phyloP scores from a whole-genome alignment of 2,888 invertebrate genomes.

The Julus scandinavius region DNA sequence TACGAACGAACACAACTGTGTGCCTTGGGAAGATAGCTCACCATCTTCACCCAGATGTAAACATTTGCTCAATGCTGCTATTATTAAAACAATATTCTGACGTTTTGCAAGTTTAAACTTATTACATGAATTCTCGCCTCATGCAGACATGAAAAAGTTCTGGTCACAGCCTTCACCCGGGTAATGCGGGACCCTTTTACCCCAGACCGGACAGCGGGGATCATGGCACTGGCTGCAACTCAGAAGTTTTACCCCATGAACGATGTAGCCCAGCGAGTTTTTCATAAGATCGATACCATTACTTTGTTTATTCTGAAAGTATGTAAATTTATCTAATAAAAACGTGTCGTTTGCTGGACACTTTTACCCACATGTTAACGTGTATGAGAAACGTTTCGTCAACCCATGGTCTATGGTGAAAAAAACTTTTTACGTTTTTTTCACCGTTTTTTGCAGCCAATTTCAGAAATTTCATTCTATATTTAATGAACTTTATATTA shows the following conservation, averaged over 20 bases:
- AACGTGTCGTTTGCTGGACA: no score
- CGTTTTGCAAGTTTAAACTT: not conserved
- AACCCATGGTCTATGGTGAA: no score
- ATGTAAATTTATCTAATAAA: no score
- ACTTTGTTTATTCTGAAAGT: no score
- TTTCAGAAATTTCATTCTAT: no score
- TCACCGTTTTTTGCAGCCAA: no score
- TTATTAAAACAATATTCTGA: no score
- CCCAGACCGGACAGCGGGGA: conserved; percentile 86
- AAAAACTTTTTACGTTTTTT: no score
- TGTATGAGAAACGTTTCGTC: no score
- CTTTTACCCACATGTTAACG: no score
- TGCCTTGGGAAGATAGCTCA: conserved; percentile 98
- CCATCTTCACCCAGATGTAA: conserved; percentile 82
- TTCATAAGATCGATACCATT: no score
- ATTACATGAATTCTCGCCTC: conserved; percentile 48
- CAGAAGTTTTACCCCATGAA: conserved; percentile 88
- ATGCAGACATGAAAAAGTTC: conserved; percentile 88
- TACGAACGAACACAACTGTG: conserved; percentile 96
- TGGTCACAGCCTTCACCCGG: conserved; percentile 92
- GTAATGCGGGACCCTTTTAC: conserved; percentile 95
- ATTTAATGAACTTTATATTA: no score
- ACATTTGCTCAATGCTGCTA: not conserved
- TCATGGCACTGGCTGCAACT: conserved; percentile 93
- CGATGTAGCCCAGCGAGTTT: conserved; percentile 86